Conservation (phyloP, 1,140 invertebrate species). For the Zophobas morio region DNA sequence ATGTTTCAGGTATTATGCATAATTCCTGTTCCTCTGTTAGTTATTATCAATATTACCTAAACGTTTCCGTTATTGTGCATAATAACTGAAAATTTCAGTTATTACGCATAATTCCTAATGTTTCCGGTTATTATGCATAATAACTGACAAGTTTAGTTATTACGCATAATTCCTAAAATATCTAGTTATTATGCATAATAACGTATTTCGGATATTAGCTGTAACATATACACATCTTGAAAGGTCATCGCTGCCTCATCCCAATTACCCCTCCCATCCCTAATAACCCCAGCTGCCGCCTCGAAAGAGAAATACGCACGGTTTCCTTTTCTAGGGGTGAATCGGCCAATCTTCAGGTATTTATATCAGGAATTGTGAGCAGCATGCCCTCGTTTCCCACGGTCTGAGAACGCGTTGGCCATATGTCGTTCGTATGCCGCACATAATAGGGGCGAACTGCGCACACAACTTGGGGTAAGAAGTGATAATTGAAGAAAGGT, state of each 20-base stretch:
- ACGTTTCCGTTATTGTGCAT: too few relatives aligned
- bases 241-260: slow-evolving; percentile 8
- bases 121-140: too few relatives aligned
- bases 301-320: slow-evolving; percentile 51
- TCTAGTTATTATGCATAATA: too few relatives aligned
- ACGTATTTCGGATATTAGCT: too few relatives aligned
- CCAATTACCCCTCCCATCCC: background rate
- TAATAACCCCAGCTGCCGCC: slow-evolving; percentile 30
- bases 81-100: too few relatives aligned
- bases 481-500: slow-evolving; percentile 58
- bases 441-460: slow-evolving; percentile 48
- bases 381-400: slow-evolving; percentile 53
- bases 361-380: slow-evolving; percentile 25
- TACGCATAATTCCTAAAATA: too few relatives aligned
- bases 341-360: slow-evolving; percentile 51
- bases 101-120: too few relatives aligned
- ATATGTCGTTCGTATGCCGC: slow-evolving; percentile 55
- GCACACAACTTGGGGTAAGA: slow-evolving; percentile 45
- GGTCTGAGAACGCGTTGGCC: slow-evolving; percentile 54
- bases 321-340: slow-evolving; percentile 53
- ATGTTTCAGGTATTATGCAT: too few relatives aligned
- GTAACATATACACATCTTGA: background rate
- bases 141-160: too few relatives aligned
- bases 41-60: too few relatives aligned
- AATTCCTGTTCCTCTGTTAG: too few relatives aligned